Conservation (phyloP, 2,797 vertebrate species). For the Yasuhikotakia modesta region DNA sequence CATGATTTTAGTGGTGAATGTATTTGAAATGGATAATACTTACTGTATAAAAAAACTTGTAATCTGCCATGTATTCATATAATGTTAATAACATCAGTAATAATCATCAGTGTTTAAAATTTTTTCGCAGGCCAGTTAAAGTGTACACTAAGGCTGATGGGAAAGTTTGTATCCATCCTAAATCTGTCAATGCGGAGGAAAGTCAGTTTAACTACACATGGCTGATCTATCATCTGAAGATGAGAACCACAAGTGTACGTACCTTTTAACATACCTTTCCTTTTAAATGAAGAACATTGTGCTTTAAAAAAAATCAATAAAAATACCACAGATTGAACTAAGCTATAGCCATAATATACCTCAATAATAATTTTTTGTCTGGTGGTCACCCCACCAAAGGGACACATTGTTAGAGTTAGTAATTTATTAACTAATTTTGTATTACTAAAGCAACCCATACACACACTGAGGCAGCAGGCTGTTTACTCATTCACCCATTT, state of each 20-base stretch:
- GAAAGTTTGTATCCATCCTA: conserved; percentile 92
- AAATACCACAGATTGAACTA: background rate
- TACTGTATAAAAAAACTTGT: background rate
- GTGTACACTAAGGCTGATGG: conserved; percentile 95
- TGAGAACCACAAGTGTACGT: conserved; percentile 94
- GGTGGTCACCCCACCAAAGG: background rate
- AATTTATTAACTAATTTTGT: background rate
- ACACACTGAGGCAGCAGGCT: background rate
- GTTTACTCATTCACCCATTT: conserved; percentile 7
- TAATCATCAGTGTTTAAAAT: background rate
- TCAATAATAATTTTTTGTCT: background rate
- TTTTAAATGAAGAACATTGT: background rate
- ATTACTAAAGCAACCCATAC: background rate
- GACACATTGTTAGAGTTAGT: background rate
- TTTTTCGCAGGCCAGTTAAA: conserved; percentile 78
- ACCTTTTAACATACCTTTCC: background rate
- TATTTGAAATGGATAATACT: background rate
- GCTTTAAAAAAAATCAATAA: conserved; percentile 10
- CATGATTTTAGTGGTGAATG: too few relatives aligned
- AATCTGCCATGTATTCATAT: too few relatives aligned
- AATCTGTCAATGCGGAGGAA: conserved; percentile 95
- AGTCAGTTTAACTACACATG: conserved; percentile 89
- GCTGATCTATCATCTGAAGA: conserved; percentile 98
- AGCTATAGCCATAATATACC: background rate
- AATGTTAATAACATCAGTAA: too few relatives aligned